Conservation (phyloP, 2,888 invertebrate genomes). For the Melanchra persicariae region DNA sequence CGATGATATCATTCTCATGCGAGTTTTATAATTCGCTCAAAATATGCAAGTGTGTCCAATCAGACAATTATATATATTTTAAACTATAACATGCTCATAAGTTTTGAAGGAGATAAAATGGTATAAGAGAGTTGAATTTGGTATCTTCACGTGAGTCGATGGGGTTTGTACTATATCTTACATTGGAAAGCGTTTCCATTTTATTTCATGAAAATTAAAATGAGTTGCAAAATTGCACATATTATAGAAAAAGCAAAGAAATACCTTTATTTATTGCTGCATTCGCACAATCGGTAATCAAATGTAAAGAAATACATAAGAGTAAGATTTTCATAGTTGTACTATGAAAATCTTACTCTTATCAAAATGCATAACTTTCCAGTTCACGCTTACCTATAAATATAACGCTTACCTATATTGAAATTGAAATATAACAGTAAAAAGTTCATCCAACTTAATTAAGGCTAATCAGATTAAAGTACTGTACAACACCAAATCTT, state of each 20-base stretch:
- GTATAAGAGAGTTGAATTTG: not conserved
- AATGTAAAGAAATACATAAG: too few species aligned
- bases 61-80: not conserved
- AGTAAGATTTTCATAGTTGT: too few species aligned
- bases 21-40: constrained; percentile 4
- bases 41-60: not conserved
- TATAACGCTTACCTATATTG: too few species aligned
- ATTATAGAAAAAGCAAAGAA: too few species aligned
- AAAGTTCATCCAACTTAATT: constrained; percentile 22
- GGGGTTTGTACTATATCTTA: too few species aligned
- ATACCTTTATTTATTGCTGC: too few species aligned
- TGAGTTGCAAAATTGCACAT: too few species aligned
- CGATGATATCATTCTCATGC: constrained; percentile 14
- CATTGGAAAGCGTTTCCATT: too few species aligned
- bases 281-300: not conserved
- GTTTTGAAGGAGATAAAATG: not conserved
- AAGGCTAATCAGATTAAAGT: constrained; percentile 39
- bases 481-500: constrained; percentile 24
- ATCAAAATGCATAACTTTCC: constrained; percentile 23
- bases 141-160: too few species aligned
- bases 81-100: not conserved
- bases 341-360: too few species aligned
- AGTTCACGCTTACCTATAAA: too few species aligned
- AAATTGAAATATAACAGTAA: constrained; percentile 42
- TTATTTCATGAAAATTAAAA: too few species aligned